phyloP scores from a whole-genome alignment of 1,140 invertebrate species.

The Yoshiicerus persimilis region DNA sequence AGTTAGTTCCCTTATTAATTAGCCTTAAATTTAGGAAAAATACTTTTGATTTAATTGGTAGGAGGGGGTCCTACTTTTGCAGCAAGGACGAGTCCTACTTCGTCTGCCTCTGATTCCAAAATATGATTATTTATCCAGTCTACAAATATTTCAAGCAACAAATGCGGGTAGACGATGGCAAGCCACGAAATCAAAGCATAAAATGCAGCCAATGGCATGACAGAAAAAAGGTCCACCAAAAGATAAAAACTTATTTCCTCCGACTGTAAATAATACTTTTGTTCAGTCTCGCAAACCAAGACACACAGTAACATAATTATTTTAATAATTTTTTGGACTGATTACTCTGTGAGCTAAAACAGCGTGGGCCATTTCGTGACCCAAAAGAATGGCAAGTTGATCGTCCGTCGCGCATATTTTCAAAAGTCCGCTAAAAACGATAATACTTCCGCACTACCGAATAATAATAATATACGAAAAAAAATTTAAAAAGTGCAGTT shows the following conservation, averaged over 20 bases:
- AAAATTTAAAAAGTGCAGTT: too few relatives aligned
- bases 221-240: constrained; percentile 58
- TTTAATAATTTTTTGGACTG: constrained; percentile 42
- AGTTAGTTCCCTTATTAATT: too few relatives aligned
- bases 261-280: constrained; percentile 51
- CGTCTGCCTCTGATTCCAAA: constrained; percentile 67
- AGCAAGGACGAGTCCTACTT: constrained; percentile 62
- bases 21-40: too few relatives aligned
- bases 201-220: constrained; percentile 59
- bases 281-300: neutral
- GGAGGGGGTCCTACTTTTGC: constrained; percentile 59
- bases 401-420: constrained; percentile 62
- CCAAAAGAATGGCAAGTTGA: constrained; percentile 63
- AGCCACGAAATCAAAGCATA: constrained; percentile 65
- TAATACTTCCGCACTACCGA: constrained; percentile 62
- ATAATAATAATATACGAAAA: constrained; percentile 50
- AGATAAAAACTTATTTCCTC: constrained; percentile 59
- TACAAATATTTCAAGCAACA: constrained; percentile 57
- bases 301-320: neutral
- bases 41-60: too few relatives aligned
- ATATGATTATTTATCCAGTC: constrained; percentile 62
- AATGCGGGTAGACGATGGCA: constrained; percentile 58
- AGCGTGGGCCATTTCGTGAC: constrained; percentile 69
- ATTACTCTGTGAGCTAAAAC: constrained; percentile 63
- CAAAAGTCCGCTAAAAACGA: constrained; percentile 64